phyloP scores from a whole-genome alignment of 2,888 invertebrate species.

The Drosophila recens region DNA sequence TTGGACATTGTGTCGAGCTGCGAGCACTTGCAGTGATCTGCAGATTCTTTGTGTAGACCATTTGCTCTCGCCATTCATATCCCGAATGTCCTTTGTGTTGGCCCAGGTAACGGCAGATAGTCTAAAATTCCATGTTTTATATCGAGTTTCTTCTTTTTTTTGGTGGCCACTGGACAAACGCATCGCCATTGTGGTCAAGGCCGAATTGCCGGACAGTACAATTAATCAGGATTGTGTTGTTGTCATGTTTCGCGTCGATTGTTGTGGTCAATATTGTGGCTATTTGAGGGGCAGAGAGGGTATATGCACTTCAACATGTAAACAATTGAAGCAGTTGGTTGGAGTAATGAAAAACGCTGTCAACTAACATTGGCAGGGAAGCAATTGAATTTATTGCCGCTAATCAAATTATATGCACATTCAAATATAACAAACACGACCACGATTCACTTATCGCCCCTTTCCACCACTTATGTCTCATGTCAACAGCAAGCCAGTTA shows the following conservation, averaged over 20 bases:
- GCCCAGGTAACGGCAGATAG: slow-evolving; percentile 39
- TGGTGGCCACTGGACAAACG: slow-evolving; percentile 21
- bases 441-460: slow-evolving; percentile 69
- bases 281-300: slow-evolving; percentile 42
- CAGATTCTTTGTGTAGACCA: slow-evolving; percentile 50
- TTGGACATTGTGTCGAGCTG: slow-evolving; percentile 29
- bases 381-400: slow-evolving; percentile 45
- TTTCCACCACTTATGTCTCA: slow-evolving; percentile 37
- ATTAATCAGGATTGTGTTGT: slow-evolving; percentile 60
- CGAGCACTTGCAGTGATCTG: slow-evolving; percentile 75
- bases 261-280: slow-evolving; percentile 78
- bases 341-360: slow-evolving; percentile 3
- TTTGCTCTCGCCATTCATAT: slow-evolving; percentile 36
- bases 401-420: slow-evolving; percentile 69
- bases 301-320: slow-evolving; percentile 1
- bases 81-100: slow-evolving; percentile 43
- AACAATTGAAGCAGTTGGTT: slow-evolving; percentile 25
- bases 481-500: slow-evolving; percentile 65
- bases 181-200: slow-evolving; percentile 45
- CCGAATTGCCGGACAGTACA: slow-evolving; percentile 32
- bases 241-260: slow-evolving; percentile 21
- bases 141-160: slow-evolving; percentile 20
- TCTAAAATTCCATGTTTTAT: slow-evolving; percentile 17
- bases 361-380: slow-evolving; percentile 14
- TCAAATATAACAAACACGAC: slow-evolving; percentile 38